A percentile compares a stretch with the other conserved stretches of the same genome.
Evolutionary conservation across 2,888 invertebrate species (phyloP).

Genomic region (Agrotis exclamationis): DNA sequence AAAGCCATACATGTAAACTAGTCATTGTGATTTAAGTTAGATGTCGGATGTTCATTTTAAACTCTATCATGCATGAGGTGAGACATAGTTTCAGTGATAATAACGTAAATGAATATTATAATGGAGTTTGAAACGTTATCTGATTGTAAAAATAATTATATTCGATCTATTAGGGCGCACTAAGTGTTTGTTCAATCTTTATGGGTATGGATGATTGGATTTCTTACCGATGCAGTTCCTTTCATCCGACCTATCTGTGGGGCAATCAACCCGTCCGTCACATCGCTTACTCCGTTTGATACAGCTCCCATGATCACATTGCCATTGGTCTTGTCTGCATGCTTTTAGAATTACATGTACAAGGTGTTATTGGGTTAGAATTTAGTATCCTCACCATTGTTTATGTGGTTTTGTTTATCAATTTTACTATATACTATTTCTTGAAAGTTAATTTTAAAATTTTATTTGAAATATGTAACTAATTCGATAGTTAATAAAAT

Average conservation of each 20-base stretch:
- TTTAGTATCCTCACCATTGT: slow-evolving; percentile 41
- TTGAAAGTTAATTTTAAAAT: background rate
- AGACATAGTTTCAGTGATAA: slow-evolving; percentile 26
- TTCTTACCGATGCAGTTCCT: slow-evolving; percentile 92
- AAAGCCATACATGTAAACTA: slow-evolving; percentile 67
- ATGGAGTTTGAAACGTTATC: slow-evolving; percentile 21
- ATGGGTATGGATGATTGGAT: slow-evolving; percentile 15
- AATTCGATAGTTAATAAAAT: background rate
- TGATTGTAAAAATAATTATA: slow-evolving; percentile 5
- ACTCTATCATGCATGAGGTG: slow-evolving; percentile 42
- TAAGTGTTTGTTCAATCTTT: slow-evolving; percentile 29
- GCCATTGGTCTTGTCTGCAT: slow-evolving; percentile 93
- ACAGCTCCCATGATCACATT: slow-evolving; percentile 94
- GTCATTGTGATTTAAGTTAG: slow-evolving; percentile 15
- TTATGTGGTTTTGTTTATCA: slow-evolving; percentile 58
- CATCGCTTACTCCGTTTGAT: slow-evolving; percentile 92
- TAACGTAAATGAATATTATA: slow-evolving; percentile 15
- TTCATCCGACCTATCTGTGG: slow-evolving; percentile 94
- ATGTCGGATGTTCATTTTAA: slow-evolving; percentile 24
- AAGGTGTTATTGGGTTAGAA: slow-evolving; percentile 63
- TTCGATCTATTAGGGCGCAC: slow-evolving; percentile 26
- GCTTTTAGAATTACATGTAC: slow-evolving; percentile 84
- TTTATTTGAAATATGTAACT: background rate
- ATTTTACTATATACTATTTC: background rate
- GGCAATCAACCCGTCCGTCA: slow-evolving; percentile 93